Percentiles rank a stretch among this genome's conserved stretches.
These are phyloP conservation scores for Andrena fulva DNA, from an alignment of 2,888 invertebrate species.

Conservation along the genomic window DNA sequence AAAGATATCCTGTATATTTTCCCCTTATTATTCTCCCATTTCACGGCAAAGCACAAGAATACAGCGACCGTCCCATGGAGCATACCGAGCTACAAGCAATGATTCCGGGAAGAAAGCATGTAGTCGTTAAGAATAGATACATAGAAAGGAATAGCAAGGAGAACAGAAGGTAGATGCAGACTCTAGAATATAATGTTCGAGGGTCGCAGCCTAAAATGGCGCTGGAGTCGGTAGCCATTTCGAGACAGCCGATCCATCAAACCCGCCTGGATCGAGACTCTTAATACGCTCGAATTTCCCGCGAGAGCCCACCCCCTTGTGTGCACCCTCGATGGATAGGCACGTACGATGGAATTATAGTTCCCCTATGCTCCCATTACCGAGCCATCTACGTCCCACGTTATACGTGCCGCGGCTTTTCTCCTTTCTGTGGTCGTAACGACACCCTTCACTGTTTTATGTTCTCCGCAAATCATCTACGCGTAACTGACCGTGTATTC, in stretches of 20 bases:
- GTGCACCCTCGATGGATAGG: slow-evolving; percentile 69
- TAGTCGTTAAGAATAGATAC: background rate
- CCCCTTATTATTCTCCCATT: too few relatives aligned
- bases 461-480: slow-evolving; percentile 68
- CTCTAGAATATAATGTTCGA: slow-evolving; percentile 8
- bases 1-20: too few relatives aligned
- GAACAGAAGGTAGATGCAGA: background rate
- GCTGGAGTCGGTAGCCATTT: slow-evolving; percentile 58
- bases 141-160: background rate
- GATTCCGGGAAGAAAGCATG: background rate
- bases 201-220: slow-evolving; percentile 23
- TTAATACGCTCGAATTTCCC: slow-evolving; percentile 78
- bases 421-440: slow-evolving; percentile 56
- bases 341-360: slow-evolving; percentile 80
- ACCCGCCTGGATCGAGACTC: slow-evolving; percentile 63
- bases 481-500: slow-evolving; percentile 40
- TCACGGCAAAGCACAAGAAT: too few relatives aligned
- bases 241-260: slow-evolving; percentile 73
- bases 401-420: slow-evolving; percentile 29
- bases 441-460: slow-evolving; percentile 52
- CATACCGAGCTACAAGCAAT: too few relatives aligned
- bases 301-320: slow-evolving; percentile 61
- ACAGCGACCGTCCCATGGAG: too few relatives aligned
- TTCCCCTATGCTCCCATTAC: slow-evolving; percentile 80
- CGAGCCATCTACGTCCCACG: slow-evolving; percentile 69